A percentile compares a stretch with the other conserved stretches of the same genome.
phyloP scores from a whole-genome alignment of 2,113 vertebrate genomes.

The Chaetodon trifascialis region DNA sequence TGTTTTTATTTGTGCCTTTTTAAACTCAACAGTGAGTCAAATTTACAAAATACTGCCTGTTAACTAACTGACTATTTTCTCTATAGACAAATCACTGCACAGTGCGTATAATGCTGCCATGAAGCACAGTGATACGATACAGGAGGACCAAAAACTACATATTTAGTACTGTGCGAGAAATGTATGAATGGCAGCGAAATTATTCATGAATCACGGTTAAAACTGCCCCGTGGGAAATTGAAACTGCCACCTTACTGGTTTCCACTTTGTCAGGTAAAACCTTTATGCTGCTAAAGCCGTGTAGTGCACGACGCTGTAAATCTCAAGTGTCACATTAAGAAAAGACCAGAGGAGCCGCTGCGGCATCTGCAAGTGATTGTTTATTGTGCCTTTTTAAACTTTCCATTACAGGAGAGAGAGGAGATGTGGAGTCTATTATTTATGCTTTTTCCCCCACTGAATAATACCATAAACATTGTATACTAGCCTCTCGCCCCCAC shows the following conservation, averaged over 20 bases:
- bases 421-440: conserved; percentile 50
- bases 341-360: conserved; percentile 22
- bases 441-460: conserved; percentile 18
- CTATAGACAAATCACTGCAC: not conserved
- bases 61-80: not conserved
- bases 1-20: too few species aligned
- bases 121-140: too few species aligned
- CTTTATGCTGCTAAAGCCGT: not conserved
- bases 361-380: conserved; percentile 39
- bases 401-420: conserved; percentile 39
- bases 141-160: not conserved
- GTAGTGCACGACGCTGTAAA: conserved; percentile 5
- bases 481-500: conserved; percentile 30
- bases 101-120: not conserved
- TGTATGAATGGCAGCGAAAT: not conserved
- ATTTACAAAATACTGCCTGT: not conserved
- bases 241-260: not conserved
- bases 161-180: not conserved
- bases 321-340: conserved; percentile 38
- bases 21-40: too few species aligned
- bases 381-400: conserved; percentile 43
- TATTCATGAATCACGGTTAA: not conserved
- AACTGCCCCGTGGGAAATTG: not conserved
- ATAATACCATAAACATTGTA: conserved; percentile 60
- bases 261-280: not conserved